Evolutionary conservation across 1,140 invertebrate species (phyloP).

Genomic region (Saxidomus purpurata): DNA sequence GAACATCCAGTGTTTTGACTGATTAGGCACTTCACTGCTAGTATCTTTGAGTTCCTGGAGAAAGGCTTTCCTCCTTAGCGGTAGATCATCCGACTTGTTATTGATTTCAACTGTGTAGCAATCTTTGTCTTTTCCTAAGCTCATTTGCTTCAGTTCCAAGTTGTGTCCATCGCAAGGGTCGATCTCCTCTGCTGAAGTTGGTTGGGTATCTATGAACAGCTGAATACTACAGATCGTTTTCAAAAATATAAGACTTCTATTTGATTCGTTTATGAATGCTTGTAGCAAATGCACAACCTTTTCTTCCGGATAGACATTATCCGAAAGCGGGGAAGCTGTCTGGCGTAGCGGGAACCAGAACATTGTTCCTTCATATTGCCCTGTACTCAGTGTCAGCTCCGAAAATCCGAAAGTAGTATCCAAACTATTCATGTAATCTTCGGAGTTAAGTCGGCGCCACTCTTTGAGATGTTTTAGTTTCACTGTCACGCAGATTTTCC

Average conservation of each 20-base stretch:
- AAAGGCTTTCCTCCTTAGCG: background rate
- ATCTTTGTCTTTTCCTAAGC: background rate
- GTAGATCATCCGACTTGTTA: background rate
- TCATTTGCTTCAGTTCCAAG: background rate
- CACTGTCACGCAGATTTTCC: slow-evolving; percentile 38
- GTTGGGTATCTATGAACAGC: background rate
- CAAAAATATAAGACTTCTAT: slow-evolving; percentile 71
- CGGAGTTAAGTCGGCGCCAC: background rate
- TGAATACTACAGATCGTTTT: slow-evolving; percentile 59
- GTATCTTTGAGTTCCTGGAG: background rate
- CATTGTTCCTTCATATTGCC: slow-evolving; percentile 75
- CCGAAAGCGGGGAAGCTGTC: slow-evolving; percentile 54
- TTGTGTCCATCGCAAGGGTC: background rate
- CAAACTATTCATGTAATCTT: slow-evolving; percentile 3
- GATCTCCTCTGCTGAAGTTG: background rate
- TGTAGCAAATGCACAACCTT: slow-evolving; percentile 69
- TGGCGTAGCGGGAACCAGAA: slow-evolving; percentile 78
- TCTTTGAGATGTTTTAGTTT: slow-evolving; percentile 13
- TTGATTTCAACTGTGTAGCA: background rate
- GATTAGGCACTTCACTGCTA: background rate
- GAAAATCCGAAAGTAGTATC: slow-evolving; percentile 19
- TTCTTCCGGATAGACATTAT: slow-evolving; percentile 63
- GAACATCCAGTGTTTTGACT: background rate
- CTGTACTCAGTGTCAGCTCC: background rate
- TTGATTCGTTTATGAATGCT: slow-evolving; percentile 66